phyloP scores from a whole-genome alignment of 2,797 vertebrate species.

The Hirundo rustica region DNA sequence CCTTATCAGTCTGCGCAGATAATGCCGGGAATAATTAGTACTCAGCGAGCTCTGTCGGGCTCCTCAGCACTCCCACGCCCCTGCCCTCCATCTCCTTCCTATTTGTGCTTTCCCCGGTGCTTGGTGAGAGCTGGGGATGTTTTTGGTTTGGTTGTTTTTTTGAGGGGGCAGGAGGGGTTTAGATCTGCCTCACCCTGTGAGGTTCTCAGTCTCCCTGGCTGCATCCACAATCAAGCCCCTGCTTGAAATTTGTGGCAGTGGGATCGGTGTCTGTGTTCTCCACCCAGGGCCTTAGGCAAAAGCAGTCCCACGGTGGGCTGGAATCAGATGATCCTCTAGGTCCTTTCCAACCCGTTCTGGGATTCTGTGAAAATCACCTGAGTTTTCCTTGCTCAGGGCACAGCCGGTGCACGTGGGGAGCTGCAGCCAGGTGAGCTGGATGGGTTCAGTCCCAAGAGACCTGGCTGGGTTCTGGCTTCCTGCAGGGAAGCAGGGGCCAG shows the following conservation, averaged over 20 bases:
- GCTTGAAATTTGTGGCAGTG: background rate
- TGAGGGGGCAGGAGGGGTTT: rapidly evolving
- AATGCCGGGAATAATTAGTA: constrained; percentile 69
- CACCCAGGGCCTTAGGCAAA: background rate
- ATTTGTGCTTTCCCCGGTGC: background rate
- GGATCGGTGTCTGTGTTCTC: no score
- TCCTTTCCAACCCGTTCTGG: background rate
- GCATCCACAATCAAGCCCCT: rapidly evolving
- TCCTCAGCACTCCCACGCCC: background rate
- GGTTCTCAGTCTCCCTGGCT: background rate
- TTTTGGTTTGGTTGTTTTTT: no score
- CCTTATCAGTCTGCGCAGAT: constrained; percentile 64
- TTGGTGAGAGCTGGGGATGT: background rate
- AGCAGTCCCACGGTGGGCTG: background rate
- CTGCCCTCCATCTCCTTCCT: background rate
- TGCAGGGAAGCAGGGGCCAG: background rate
- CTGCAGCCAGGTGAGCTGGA: rapidly evolving
- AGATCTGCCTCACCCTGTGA: background rate
- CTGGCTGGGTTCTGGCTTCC: background rate
- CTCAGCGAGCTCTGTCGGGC: constrained; percentile 20
- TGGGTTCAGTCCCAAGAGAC: background rate
- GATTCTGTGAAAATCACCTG: background rate
- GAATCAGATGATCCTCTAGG: background rate
- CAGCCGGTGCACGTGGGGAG: rapidly evolving
- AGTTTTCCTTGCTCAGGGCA: background rate